Base-by-base conservation (phyloP, 2,888 invertebrate species). In the Brachyptera putata region DNA sequence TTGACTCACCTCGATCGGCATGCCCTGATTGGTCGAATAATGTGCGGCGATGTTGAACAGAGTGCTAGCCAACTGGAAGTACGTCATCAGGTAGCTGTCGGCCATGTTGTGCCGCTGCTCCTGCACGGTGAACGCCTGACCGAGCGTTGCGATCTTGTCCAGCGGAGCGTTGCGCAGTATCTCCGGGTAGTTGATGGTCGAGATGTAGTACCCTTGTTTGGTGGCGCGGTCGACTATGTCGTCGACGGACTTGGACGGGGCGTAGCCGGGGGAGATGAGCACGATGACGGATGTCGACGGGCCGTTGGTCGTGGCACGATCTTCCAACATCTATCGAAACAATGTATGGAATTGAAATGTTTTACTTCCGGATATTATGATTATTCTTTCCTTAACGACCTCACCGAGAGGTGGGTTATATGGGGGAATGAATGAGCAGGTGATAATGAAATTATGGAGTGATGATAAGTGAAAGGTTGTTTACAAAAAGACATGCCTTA, bases 151-250 rank as follows among this genome's bases (percentile, higher is more conserved):
- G 37, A 82, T 67, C 25, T 70, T 69, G 64, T 81, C 78, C 14
- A 82, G 70, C 2, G 78, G 74, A 41, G 73, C 70, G 1, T 72
- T 68, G 50, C 78, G 67, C 0, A 74, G 69, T 16, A 79, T 69
- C n/a, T 72, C 72, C 0, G 82, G 81, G 68, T 80, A 82, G 64
- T 80, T 81, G 49, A 83, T 76, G 1, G 80, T 79, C 1, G 79
- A 77, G 16, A 82, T 74, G 62, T 75, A 74, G 3, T 80, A 77
- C 63, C 76, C 75, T 22, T 75, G 70, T 26, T 72, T 71, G 30
- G 71, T 72, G 0, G 78, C 72, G 57, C 77, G 74, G n/a, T 74
- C 74, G 18, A 75, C 67, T 1, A 77, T 67, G 46, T 74, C 70
- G n/a, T 72, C 70, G 37, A 77, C 66, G 63, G 79, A 75, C 3